phyloP scores from a whole-genome alignment of 2,113 vertebrate genomes.

The Podarcis muralis region DNA sequence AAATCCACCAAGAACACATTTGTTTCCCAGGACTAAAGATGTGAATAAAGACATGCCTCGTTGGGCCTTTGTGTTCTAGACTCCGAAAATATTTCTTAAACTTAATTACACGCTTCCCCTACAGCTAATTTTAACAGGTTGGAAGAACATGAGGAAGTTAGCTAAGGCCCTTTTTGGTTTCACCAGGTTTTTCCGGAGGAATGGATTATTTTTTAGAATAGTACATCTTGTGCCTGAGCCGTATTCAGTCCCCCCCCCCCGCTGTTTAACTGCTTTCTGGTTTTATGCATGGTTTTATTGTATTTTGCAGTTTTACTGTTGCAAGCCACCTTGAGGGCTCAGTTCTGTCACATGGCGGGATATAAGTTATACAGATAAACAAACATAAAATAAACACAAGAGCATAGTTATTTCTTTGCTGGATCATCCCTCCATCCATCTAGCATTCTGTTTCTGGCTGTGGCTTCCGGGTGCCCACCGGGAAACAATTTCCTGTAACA shows the following conservation, averaged over 20 bases:
- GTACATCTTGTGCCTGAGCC: not conserved
- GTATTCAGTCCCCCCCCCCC: not conserved
- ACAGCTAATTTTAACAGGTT: not conserved
- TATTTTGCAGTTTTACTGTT: not conserved
- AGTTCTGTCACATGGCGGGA: not conserved
- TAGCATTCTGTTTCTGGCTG: not conserved
- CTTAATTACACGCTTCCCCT: not conserved
- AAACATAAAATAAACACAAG: not conserved
- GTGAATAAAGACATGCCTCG: not conserved
- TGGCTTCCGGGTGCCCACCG: not conserved
- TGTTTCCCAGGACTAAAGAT: not conserved
- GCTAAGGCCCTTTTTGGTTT: not conserved
- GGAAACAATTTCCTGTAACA: not conserved
- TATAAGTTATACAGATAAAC: not conserved
- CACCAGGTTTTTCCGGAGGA: not conserved
- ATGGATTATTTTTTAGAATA: constrained; percentile 1
- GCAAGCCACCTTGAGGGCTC: not conserved
- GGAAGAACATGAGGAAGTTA: not conserved
- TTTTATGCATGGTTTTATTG: not conserved
- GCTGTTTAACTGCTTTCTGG: not conserved
- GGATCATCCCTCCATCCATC: not conserved
- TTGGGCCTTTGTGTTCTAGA: not conserved
- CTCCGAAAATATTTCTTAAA: not conserved
- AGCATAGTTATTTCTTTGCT: not conserved
- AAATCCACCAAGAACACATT: not conserved